Conservation (phyloP, 1,140 invertebrate species). For the Dendroctonus ponderosae region DNA sequence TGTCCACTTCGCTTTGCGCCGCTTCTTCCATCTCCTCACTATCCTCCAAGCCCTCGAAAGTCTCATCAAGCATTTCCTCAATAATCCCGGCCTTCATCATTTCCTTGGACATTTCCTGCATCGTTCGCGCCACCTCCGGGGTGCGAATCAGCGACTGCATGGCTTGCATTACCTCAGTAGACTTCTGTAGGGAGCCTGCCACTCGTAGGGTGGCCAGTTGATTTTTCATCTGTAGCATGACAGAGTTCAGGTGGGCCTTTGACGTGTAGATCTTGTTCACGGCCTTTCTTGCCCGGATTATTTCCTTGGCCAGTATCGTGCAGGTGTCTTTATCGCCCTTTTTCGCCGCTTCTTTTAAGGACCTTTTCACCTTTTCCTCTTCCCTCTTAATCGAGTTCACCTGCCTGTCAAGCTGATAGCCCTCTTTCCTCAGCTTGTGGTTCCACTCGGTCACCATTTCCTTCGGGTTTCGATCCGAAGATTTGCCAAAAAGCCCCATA, state of each 20-base stretch:
- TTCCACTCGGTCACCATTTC: conserved; percentile 94
- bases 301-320: conserved; percentile 92
- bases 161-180: conserved; percentile 79
- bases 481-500: conserved; percentile 92
- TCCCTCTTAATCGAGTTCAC: conserved; percentile 92
- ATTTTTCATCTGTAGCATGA: conserved; percentile 97
- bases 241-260: conserved; percentile 97
- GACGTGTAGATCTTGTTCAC: conserved; percentile 90
- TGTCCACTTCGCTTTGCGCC: conserved; percentile 59
- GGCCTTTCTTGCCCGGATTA: conserved; percentile 86
- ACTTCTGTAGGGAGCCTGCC: conserved; percentile 48
- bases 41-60: conserved; percentile 88
- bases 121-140: conserved; percentile 91
- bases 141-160: conserved; percentile 91
- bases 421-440: conserved; percentile 90
- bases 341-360: conserved; percentile 93
- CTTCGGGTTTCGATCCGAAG: conserved; percentile 78
- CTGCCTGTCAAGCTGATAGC: conserved; percentile 88
- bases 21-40: conserved; percentile 91
- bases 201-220: conserved; percentile 65
- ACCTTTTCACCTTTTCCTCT: conserved; percentile 94
- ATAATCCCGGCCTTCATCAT: conserved; percentile 99
- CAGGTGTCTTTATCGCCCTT: conserved; percentile 95
- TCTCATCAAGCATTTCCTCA: conserved; percentile 99
- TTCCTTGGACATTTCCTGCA: conserved; percentile 97